phyloP scores from a whole-genome alignment of 2,888 invertebrate genomes.

The Drosophila pseudotakahashii region DNA sequence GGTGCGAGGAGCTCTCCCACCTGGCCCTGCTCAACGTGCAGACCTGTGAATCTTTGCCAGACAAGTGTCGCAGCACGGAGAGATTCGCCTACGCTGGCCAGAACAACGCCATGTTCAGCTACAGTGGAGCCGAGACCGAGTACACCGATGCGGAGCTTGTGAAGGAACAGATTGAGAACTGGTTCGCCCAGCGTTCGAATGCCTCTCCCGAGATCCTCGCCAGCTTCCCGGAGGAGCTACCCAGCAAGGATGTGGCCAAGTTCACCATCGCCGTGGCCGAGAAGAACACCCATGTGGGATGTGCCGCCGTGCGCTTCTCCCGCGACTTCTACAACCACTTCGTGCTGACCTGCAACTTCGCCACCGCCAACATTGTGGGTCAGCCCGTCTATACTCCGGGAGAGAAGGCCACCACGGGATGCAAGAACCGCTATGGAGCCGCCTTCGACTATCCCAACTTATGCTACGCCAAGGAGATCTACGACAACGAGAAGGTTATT shows the following conservation, averaged over 20 bases:
- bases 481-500: constrained; percentile 50
- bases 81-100: constrained; percentile 65
- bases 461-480: constrained; percentile 59
- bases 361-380: constrained; percentile 56
- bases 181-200: constrained; percentile 56
- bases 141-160: constrained; percentile 66
- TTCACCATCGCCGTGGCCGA: constrained; percentile 63
- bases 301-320: constrained; percentile 51
- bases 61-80: constrained; percentile 67
- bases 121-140: constrained; percentile 60
- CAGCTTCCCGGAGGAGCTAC: constrained; percentile 61
- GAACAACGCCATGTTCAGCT: constrained; percentile 65
- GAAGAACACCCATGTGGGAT: constrained; percentile 51
- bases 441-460: constrained; percentile 60
- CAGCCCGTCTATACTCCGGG: constrained; percentile 60
- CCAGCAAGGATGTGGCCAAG: constrained; percentile 49
- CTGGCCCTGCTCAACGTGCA: constrained; percentile 62
- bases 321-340: constrained; percentile 56
- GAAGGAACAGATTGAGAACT: constrained; percentile 69
- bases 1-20: constrained; percentile 63
- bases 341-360: constrained; percentile 66
- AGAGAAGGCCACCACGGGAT: constrained; percentile 49
- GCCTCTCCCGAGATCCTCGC: constrained; percentile 49
- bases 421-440: constrained; percentile 63
- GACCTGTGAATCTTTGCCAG: constrained; percentile 59